Evolutionary conservation across 2,113 vertebrate species (phyloP), one percentile per base, ranked within the genome.

Genomic region (Apistogramma diplotaenia): DNA sequence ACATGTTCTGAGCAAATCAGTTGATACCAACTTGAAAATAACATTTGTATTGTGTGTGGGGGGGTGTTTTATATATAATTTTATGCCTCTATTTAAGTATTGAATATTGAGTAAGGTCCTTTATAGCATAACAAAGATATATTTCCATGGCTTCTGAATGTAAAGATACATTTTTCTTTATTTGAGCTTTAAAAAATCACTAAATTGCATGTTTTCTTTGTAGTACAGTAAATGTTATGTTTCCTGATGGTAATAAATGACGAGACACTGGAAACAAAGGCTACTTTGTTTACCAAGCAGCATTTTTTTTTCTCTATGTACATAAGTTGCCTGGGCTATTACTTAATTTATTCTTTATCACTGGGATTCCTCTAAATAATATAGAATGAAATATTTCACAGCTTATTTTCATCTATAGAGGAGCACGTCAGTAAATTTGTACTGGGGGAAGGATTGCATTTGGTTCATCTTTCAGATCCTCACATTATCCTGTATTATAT

Each of bases 171-270:
- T 57, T n/a, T 6, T 43, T 79, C 12, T 10, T 56, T 37, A 53
- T 40, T 61, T 80, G 8, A 33, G 25, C 1, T 51, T 74, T n/a
- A 53, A 82, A n/a, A 2, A 65, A n/a, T 37, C 5, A 29, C 25
- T 25, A n/a, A 25, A 67, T 33, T 74, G 76, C 75, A 82, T 91
- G 85, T 6, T 56, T 35, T 65, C 13, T 73, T 83, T 76, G 65
- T 60, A 59, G n/a, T 67, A 49, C 0, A 53, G 10, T 56, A 9
- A 2, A 18, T 71, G 43, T 73, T 67, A 21, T 60, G 23, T 65
- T 49, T 37, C 13, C 12, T 54, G 43, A 59, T 55, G 8, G 3
- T 74, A 87, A 85, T 89, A 87, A 90, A 90, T 5, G 74, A 54
- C 59, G 8, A 23, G 3, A 56, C 21, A 62, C 16, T 78, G 4